Evolutionary conservation across 2,888 invertebrate genomes (phyloP), one percentile per base, ranked within the genome.

Genomic region (Dyspetes luteomarginatus): DNA sequence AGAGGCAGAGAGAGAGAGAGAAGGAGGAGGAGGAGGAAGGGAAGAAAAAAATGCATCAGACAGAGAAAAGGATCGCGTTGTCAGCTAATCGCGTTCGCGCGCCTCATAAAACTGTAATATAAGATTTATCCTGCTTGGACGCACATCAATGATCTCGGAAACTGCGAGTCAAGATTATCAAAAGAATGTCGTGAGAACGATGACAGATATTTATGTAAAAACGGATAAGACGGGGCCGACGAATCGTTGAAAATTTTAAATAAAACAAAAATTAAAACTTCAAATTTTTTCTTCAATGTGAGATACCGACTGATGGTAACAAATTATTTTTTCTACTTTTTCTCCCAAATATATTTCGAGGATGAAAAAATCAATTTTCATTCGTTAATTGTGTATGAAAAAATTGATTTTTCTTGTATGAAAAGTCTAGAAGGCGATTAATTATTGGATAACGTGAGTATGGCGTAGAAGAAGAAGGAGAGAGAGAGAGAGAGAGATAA

Each of bases 41-140:
- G n/a, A n/a, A 17, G 12, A n/a, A 17, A 55, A 62, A 73, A 78
- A 55, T 68, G 68, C 56, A 58, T 77, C 43, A 45, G 45, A 43
- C 17, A 4, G 48, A 48, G 48, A 22, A 15, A 55, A 41, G 56
- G 3, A 43, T 43, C 24, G 60, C 62, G 48, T 17, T 17, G 76
- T 73, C 81, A 76, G 81, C 76, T 62, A 77, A 81, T 81, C 60
- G 67, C 72, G 45, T 36, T 64, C 56, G 76, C 76, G n/a, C n/a
- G n/a, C n/a, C n/a, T 55, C 67, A 67, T 62, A 62, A 64, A 55
- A 68, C 81, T 72, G 81, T 81, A 81, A 81, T 56, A 64, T 68
- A 81, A 81, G 76, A 73, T 17, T 71, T 76, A 73, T 81, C 81
- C 81, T 76, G 81, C 72, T 56, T 30, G n/a, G 72, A 28, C 28